phyloP scores from a whole-genome alignment of 2,797 vertebrate genomes.

The Pelobates cultripes region DNA sequence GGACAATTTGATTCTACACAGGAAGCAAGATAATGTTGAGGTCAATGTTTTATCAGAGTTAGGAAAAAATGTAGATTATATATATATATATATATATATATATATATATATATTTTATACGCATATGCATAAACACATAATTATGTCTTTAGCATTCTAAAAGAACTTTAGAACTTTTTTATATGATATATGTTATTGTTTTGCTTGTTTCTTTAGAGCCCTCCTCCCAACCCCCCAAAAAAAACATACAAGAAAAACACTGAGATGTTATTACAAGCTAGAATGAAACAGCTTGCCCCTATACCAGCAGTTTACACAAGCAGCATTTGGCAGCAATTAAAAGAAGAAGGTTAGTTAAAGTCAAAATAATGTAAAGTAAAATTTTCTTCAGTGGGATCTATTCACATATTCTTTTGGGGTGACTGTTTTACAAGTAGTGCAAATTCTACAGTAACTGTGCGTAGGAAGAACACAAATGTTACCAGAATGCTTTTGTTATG shows the following conservation, averaged over 20 bases:
- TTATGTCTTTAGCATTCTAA: too few species aligned
- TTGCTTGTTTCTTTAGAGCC: not conserved
- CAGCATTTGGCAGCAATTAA: not conserved
- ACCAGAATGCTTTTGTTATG: not conserved
- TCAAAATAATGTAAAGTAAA: not conserved
- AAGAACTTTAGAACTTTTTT: too few species aligned
- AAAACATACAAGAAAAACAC: not conserved
- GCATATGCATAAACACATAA: too few species aligned
- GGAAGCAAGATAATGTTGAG: constrained; percentile 19
- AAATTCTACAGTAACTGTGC: not conserved
- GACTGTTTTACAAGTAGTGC: too few species aligned
- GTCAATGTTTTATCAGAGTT: not conserved
- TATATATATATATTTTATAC: too few species aligned
- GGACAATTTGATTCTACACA: constrained; percentile 14
- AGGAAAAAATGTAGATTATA: too few species aligned
- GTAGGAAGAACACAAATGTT: not conserved
- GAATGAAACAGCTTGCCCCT: constrained; percentile 23
- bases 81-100: too few species aligned
- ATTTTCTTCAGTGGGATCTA: too few species aligned
- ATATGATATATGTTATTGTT: constrained; percentile 3
- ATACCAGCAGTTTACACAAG: constrained; percentile 20
- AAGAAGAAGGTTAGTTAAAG: not conserved
- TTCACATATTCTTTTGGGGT: too few species aligned
- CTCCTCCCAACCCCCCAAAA: too few species aligned
- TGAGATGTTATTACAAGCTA: constrained; percentile 20